These are phyloP conservation scores for Choristoneura rosaceana DNA, from an alignment of 2,888 invertebrate species.

Conservation along the genomic window DNA sequence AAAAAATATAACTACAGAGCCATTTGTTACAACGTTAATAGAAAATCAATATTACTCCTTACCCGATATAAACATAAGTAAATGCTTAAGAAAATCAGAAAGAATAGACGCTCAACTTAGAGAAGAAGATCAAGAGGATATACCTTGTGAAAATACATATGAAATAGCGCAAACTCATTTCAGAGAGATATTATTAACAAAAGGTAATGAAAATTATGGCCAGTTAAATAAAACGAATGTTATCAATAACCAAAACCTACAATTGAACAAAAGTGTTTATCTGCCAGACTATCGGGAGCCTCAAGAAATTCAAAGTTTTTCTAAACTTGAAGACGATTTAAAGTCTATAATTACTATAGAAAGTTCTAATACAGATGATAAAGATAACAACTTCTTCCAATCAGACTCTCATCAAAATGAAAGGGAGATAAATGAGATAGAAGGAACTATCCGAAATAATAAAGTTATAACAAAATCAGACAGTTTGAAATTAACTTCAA, in stretches of 20 bases:
- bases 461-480: constrained; percentile 79
- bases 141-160: constrained; percentile 75
- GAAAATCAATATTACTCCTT: constrained; percentile 90
- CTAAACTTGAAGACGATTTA: constrained; percentile 78
- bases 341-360: constrained; percentile 79
- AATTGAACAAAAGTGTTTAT: constrained; percentile 59
- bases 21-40: constrained; percentile 81
- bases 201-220: constrained; percentile 71
- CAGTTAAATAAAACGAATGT: constrained; percentile 71
- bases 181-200: constrained; percentile 70
- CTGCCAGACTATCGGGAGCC: constrained; percentile 68
- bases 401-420: constrained; percentile 80
- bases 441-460: constrained; percentile 80
- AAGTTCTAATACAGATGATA: constrained; percentile 76
- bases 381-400: constrained; percentile 65
- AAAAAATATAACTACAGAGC: constrained; percentile 81
- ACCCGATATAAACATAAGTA: constrained; percentile 89
- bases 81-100: constrained; percentile 89
- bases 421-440: constrained; percentile 82
- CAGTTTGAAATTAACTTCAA: constrained; percentile 67
- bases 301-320: constrained; percentile 69
- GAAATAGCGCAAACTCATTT: constrained; percentile 79
- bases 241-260: constrained; percentile 54
- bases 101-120: constrained; percentile 89
- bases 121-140: constrained; percentile 78